Percentiles rank a stretch among this genome's conserved stretches.
phyloP scores from a whole-genome alignment of 2,113 vertebrate genomes.

The Protomyctophum bolini region DNA sequence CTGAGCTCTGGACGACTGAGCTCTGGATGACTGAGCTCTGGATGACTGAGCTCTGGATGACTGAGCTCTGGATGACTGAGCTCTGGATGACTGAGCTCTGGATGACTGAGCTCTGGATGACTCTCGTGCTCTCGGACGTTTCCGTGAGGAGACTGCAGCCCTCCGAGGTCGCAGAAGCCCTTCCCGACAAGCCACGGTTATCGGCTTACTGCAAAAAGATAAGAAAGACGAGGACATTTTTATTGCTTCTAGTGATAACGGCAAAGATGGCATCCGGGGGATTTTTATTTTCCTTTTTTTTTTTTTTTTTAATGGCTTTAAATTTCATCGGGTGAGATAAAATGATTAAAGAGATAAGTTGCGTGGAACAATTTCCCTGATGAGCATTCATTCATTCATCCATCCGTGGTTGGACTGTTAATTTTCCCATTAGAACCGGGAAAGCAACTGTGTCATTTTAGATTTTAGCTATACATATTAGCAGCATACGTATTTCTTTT shows the following conservation, averaged over 20 bases:
- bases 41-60: slow-evolving; percentile 43
- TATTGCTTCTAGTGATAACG: slow-evolving; percentile 11
- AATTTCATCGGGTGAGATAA: slow-evolving; percentile 29
- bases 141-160: slow-evolving; percentile 38
- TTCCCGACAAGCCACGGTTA: slow-evolving; percentile 73
- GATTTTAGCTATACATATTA: too few species aligned
- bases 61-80: slow-evolving; percentile 36
- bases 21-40: slow-evolving; percentile 11
- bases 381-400: slow-evolving; percentile 7
- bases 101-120: too few species aligned
- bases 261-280: not conserved
- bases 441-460: too few species aligned
- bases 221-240: slow-evolving; percentile 27
- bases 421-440: too few species aligned
- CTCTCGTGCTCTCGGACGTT: slow-evolving; percentile 67
- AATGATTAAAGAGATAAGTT: slow-evolving; percentile 27
- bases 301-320: slow-evolving; percentile 14
- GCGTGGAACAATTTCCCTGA: slow-evolving; percentile 7
- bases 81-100: slow-evolving; percentile 34
- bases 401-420: too few species aligned
- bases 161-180: slow-evolving; percentile 62
- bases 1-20: slow-evolving; percentile 20
- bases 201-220: slow-evolving; percentile 73
- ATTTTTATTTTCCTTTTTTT: not conserved
- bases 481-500: too few species aligned